phyloP scores from a whole-genome alignment of 2,888 invertebrate genomes.

The Pandemis heparana region DNA sequence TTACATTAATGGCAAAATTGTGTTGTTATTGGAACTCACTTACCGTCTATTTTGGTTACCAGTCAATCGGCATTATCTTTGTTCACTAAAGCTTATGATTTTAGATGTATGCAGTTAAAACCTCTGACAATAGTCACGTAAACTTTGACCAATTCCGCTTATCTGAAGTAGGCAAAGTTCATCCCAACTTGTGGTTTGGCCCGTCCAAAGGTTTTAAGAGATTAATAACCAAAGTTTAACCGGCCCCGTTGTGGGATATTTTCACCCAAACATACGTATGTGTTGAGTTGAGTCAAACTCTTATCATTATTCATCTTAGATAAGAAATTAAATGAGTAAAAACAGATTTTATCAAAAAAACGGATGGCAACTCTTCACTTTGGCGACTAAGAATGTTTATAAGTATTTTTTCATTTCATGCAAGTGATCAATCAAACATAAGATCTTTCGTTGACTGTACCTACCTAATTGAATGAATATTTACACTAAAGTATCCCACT shows the following conservation, averaged over 20 bases:
- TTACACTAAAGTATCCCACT: too few species aligned
- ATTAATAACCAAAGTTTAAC: constrained; percentile 35
- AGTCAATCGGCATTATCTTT: neutral
- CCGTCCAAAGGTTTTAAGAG: constrained; percentile 26
- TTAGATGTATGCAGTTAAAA: neutral
- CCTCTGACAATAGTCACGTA: constrained; percentile 9
- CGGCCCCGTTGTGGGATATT: constrained; percentile 16
- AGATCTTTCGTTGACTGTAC: too few species aligned
- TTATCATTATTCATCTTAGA: constrained; percentile 9
- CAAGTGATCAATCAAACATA: neutral
- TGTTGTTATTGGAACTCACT: neutral
- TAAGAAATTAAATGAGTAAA: neutral
- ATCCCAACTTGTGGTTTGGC: constrained; percentile 30
- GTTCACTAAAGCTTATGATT: neutral
- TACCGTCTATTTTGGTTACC: neutral
- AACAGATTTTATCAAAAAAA: neutral
- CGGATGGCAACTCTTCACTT: neutral
- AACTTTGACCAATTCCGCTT: constrained; percentile 39
- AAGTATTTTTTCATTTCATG: neutral
- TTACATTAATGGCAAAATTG: neutral
- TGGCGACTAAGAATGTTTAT: neutral
- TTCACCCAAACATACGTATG: constrained; percentile 11
- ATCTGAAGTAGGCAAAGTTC: constrained; percentile 33
- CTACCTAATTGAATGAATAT: too few species aligned
- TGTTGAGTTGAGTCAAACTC: constrained; percentile 16